A percentile compares a stretch with the other conserved stretches of the same genome.
Conservation (phyloP, 2,797 vertebrate genomes). For the Lithobates pipiens region DNA sequence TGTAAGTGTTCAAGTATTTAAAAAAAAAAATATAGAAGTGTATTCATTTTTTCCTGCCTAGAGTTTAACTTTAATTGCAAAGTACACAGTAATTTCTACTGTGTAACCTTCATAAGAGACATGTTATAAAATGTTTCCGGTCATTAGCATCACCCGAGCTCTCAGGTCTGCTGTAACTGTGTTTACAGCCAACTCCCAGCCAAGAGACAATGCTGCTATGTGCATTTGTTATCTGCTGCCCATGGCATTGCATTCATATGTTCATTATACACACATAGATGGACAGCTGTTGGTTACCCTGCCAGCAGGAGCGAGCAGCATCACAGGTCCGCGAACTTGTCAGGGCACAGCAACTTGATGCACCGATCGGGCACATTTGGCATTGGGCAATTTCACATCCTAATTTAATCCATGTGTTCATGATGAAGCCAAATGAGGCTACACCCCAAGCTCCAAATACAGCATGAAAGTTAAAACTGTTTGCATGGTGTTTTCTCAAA, state of each 20-base stretch:
- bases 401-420: conserved; percentile 59
- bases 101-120: conserved; percentile 42
- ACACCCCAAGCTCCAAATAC: conserved; percentile 22
- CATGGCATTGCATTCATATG: conserved; percentile 52
- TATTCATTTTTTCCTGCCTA: no score
- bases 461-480: conserved; percentile 50
- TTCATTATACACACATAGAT: conserved; percentile 56
- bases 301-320: conserved; percentile 18
- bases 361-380: conserved; percentile 55
- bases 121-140: conserved; percentile 24
- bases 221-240: conserved; percentile 10
- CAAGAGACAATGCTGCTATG: neutral
- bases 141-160: conserved; percentile 34
- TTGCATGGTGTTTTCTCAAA: conserved; percentile 9
- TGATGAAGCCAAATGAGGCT: conserved; percentile 38
- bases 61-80: neutral
- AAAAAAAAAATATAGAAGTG: no score
- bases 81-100: neutral
- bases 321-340: conserved; percentile 57
- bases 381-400: conserved; percentile 60
- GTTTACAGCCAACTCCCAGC: conserved; percentile 30
- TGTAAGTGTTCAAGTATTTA: no score
- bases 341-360: conserved; percentile 43
- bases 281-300: conserved; percentile 56
- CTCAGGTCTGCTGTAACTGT: conserved; percentile 17